Evolutionary conservation across 2,797 vertebrate genomes (phyloP).

Genomic region (Cygnus olor): DNA sequence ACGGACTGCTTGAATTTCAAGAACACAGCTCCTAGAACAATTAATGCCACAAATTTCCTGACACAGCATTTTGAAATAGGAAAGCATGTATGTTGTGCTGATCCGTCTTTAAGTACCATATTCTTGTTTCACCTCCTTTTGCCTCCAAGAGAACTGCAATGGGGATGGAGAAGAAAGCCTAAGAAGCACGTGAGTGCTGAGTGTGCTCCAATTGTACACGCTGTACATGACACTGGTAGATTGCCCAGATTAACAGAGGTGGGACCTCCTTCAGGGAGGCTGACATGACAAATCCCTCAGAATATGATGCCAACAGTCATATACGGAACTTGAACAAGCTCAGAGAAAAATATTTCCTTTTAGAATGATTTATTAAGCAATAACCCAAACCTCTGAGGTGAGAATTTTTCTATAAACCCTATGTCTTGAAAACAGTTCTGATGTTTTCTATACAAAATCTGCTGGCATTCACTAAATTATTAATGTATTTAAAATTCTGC

Average conservation of each 20-base stretch:
- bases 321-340: conserved; percentile 1
- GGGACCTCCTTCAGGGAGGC: conserved; percentile 19
- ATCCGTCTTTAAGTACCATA: background rate
- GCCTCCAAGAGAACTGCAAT: background rate
- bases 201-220: background rate
- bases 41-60: background rate
- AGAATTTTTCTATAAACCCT: background rate
- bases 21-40: background rate
- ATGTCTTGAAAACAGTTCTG: background rate
- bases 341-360: conserved; percentile 12
- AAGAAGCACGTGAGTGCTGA: background rate
- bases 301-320: conserved; percentile 20
- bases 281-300: conserved; percentile 24
- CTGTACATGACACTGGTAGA: background rate
- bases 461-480: background rate
- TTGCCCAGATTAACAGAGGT: conserved; percentile 43
- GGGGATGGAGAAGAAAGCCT: background rate
- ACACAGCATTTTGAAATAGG: background rate
- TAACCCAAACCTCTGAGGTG: background rate
- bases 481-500: background rate
- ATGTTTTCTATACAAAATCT: background rate
- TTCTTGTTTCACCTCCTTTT: background rate
- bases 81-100: background rate
- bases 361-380: background rate
- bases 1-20: conserved; percentile 17